phyloP scores from a whole-genome alignment of 1,140 invertebrate genomes.

The Solenopsis invicta region DNA sequence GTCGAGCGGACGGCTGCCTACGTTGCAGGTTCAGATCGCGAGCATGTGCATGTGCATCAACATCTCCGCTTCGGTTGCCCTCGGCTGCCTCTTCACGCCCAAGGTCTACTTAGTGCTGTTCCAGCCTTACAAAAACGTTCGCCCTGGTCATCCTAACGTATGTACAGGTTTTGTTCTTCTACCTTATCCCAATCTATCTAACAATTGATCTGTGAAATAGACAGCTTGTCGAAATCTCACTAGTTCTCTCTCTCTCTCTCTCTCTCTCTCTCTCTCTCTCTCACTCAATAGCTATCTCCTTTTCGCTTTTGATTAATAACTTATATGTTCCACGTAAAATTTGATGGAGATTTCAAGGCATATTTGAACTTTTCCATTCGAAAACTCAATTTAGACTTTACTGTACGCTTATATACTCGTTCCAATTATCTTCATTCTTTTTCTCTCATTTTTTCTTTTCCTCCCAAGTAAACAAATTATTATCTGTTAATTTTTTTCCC shows the following conservation, averaged over 20 bases:
- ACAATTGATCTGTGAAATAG: not conserved
- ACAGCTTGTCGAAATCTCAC: not conserved
- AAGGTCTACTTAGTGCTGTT: slow-evolving; percentile 93
- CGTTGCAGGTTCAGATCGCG: slow-evolving; percentile 91
- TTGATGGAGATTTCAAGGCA: not conserved
- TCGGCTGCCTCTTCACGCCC: slow-evolving; percentile 93
- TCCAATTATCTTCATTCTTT: slow-evolving; percentile 17
- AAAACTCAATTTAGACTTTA: not conserved
- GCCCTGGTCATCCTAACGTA: slow-evolving; percentile 86
- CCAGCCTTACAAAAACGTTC: slow-evolving; percentile 92
- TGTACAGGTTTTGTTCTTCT: slow-evolving; percentile 61
- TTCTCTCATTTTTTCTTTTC: too few relatives aligned
- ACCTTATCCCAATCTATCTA: not conserved
- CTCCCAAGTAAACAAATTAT: not conserved
- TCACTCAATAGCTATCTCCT: not conserved
- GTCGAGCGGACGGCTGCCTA: slow-evolving; percentile 57
- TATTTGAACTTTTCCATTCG: too few relatives aligned
- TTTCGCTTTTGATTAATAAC: not conserved
- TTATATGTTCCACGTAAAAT: not conserved
- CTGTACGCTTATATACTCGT: not conserved
- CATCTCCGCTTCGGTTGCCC: slow-evolving; percentile 92
- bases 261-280: too few relatives aligned
- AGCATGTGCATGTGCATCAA: slow-evolving; percentile 93
- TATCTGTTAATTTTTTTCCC: not conserved
- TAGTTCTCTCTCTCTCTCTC: too few relatives aligned